Base-by-base conservation (phyloP, 2,113 vertebrate species). In the Istiophorus platypterus region DNA sequence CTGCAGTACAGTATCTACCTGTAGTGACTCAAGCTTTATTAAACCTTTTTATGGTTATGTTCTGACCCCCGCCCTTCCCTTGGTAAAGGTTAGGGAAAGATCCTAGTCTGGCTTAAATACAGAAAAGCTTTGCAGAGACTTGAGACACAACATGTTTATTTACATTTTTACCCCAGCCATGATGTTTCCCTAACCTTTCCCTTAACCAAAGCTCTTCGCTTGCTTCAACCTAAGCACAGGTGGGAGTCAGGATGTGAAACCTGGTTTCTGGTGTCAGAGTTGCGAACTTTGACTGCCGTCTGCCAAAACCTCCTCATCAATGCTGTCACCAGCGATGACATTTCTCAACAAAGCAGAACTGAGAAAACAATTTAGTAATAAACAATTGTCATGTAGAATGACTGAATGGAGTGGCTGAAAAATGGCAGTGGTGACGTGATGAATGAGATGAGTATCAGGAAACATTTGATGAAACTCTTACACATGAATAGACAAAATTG, bases 391-490 rank as follows among this genome's bases (percentile, higher is more conserved):
- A 20, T 67, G 20, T 47, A 74, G 61, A 78, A 62, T 24, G 29
- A 62, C 70, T 26, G 62, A 78, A 34, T n/a, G 45, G 63, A 77
- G 65, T 4, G 8, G 20, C 62, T 66, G 66, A 57, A 84, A 75
- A 85, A 76, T 69, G 29, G 49, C 85, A 85, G 72, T 47, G 42
- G 42, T 29, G 51, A 86, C 29, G 10, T 62, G 34, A 74, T 34
- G n/a, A 84, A 73, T 6, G 27, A 84, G 76, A 75, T 63, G 72
- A 29, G 67, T 22, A 39, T 8, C 26, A 15, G 63, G 59, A 58
- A 58, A 51, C 72, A 76, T 52, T 45, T 70, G n/a, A 47, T 75
- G 65, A 85, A 65, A 64, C 67, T 76, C 74, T 82, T 18, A 62
- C 72, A 77, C 57, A 45, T 61, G 63, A 72, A 61, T 17, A 29